A percentile compares a stretch with the other conserved stretches of the same genome.
Conservation (phyloP, 2,888 invertebrate genomes). For the Pammene fasciana region DNA sequence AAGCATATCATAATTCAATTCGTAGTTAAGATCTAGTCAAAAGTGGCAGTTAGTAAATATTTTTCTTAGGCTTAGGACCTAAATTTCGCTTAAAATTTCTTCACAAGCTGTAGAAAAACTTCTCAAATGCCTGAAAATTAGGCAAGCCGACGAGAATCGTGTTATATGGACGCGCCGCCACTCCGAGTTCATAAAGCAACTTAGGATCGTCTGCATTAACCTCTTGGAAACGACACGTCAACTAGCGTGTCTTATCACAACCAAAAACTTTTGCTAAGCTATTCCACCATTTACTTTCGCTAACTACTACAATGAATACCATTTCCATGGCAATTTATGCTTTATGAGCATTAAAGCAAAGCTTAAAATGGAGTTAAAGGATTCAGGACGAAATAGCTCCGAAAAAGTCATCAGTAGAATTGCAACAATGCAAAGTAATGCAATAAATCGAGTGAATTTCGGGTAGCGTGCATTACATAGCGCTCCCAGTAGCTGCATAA, state of each 20-base stretch:
- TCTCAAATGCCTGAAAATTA: no score
- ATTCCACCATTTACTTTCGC: conserved; percentile 17
- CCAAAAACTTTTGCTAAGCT: conserved; percentile 23
- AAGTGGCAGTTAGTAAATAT: no score
- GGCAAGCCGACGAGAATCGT: no score
- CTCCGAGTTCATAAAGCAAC: conserved; percentile 23
- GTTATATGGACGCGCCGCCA: no score
- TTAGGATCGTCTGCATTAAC: conserved; percentile 7
- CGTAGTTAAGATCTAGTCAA: conserved; percentile 15
- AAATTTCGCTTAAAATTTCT: no score
- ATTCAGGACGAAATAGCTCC: conserved; percentile 2
- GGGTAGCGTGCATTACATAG: conserved; percentile 35
- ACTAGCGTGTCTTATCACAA: conserved; percentile 26
- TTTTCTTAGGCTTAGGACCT: no score
- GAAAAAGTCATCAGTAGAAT: conserved; percentile 33
- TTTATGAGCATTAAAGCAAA: conserved; percentile 12
- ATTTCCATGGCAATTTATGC: conserved; percentile 3
- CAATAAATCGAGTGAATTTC: conserved; percentile 39
- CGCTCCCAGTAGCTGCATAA: conserved; percentile 22
- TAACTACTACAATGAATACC: neutral
- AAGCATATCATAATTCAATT: conserved; percentile 3
- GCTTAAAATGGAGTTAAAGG: neutral
- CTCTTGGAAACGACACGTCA: conserved; percentile 27
- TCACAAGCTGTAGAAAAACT: no score
- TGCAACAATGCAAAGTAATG: conserved; percentile 40